A percentile compares a stretch with the other conserved stretches of the same genome.
These are phyloP conservation scores for Erebia aethiops DNA, from an alignment of 2,888 invertebrate genomes.

Conservation along the genomic window DNA sequence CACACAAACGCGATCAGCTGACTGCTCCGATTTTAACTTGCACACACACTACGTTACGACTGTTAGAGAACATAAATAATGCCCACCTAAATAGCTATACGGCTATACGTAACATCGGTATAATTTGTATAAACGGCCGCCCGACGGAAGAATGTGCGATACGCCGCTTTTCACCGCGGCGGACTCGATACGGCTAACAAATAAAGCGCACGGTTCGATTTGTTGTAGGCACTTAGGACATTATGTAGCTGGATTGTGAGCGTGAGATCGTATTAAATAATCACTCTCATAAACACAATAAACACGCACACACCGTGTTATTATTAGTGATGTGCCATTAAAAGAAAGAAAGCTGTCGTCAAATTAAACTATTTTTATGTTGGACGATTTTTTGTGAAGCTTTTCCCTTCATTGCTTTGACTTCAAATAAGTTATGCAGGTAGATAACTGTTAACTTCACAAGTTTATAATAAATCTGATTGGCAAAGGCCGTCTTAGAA, in stretches of 20 bases:
- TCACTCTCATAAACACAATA: conserved; percentile 65
- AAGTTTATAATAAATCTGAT: too few species aligned
- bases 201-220: conserved; percentile 63
- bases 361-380: conserved; percentile 16
- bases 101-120: conserved; percentile 80
- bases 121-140: conserved; percentile 78
- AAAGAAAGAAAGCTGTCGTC: conserved; percentile 37
- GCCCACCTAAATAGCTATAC: conserved; percentile 82
- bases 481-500: too few species aligned
- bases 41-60: conserved; percentile 64
- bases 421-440: not conserved
- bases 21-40: conserved; percentile 81
- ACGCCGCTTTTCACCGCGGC: conserved; percentile 69
- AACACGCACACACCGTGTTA: conserved; percentile 57
- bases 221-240: conserved; percentile 61
- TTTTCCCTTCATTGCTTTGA: not conserved
- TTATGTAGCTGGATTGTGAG: conserved; percentile 52
- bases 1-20: conserved; percentile 77
- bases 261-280: conserved; percentile 77
- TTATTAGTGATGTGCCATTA: conserved; percentile 50
- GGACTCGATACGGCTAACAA: conserved; percentile 65
- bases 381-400: not conserved
- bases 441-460: not conserved
- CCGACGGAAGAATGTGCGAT: conserved; percentile 73
- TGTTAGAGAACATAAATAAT: conserved; percentile 84